These are phyloP conservation scores for Aramus guarauna DNA, from an alignment of 2,113 vertebrate genomes.

Conservation along the genomic window DNA sequence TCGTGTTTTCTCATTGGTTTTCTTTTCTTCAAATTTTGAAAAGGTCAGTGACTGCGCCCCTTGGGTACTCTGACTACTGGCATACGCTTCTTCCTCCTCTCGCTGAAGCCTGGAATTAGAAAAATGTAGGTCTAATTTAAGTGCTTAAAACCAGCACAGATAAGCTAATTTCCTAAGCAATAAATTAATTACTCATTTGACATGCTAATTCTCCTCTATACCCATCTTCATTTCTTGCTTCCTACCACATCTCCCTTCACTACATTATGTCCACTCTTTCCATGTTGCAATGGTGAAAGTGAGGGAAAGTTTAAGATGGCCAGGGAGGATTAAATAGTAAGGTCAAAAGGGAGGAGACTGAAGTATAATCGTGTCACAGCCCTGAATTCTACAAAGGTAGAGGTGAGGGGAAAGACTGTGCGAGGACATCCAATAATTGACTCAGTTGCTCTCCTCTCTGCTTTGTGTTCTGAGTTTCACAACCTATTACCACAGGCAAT, in stretches of 20 bases:
- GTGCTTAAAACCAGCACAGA: neutral
- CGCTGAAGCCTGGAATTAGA: constrained; percentile 83
- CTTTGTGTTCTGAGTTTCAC: neutral
- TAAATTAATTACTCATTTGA: neutral
- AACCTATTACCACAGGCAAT: neutral
- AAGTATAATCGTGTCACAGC: neutral
- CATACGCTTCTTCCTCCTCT: constrained; percentile 94
- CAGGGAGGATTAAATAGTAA: neutral
- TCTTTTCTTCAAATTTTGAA: constrained; percentile 98
- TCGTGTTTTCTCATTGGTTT: constrained; percentile 94
- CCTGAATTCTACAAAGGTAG: neutral
- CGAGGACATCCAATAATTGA: neutral
- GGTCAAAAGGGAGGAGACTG: neutral
- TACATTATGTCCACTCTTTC: neutral
- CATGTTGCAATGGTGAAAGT: neutral
- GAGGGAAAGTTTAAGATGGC: neutral
- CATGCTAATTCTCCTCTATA: neutral
- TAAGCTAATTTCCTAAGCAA: neutral
- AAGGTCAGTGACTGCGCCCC: constrained; percentile 86
- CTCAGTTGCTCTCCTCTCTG: neutral
- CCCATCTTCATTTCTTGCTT: neutral
- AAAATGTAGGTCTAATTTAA: neutral
- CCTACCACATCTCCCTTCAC: neutral
- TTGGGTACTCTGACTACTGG: constrained; percentile 85
- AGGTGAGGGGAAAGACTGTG: neutral